Conservation (phyloP, 1,140 invertebrate genomes). For the Eulimnadia texana region DNA sequence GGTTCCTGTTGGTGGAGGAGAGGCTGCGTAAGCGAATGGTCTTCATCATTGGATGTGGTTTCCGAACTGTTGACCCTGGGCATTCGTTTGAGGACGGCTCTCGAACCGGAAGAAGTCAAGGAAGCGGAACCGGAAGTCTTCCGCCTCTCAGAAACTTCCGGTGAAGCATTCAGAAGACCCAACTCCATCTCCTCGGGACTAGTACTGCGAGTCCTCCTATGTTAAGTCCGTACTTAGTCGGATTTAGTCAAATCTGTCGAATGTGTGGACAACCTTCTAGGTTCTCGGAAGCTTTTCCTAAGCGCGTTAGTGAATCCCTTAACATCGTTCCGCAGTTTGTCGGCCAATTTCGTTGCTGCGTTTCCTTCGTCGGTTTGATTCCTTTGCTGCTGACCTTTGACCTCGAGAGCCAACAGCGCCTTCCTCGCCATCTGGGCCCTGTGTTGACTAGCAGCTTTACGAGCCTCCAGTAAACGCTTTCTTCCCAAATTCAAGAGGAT, state of each 20-base stretch:
- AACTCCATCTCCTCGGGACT: neutral
- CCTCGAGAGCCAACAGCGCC: neutral
- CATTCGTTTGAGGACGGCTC: constrained; percentile 36
- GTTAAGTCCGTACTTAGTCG: too few species aligned
- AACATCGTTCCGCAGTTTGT: constrained; percentile 55
- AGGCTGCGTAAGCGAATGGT: neutral
- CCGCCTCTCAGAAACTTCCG: neutral
- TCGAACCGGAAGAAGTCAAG: neutral
- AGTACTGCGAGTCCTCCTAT: neutral
- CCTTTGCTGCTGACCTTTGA: neutral
- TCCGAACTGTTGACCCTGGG: constrained; percentile 48
- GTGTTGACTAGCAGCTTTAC: constrained; percentile 27
- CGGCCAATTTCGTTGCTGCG: constrained; percentile 40
- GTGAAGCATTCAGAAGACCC: neutral
- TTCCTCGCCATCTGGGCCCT: constrained; percentile 11
- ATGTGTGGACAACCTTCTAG: too few species aligned
- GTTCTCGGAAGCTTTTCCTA: constrained; percentile 38
- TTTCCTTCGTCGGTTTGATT: constrained; percentile 12
- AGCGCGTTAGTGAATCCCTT: constrained; percentile 54
- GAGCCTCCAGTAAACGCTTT: constrained; percentile 72
- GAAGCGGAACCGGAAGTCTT: neutral
- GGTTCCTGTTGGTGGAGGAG: constrained; percentile 4
- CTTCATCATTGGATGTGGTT: constrained; percentile 21
- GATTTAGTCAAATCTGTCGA: too few species aligned
- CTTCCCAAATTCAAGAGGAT: constrained; percentile 72